Evolutionary conservation across 2,888 invertebrate genomes (phyloP).

Genomic region (Clepsis dumicolana): DNA sequence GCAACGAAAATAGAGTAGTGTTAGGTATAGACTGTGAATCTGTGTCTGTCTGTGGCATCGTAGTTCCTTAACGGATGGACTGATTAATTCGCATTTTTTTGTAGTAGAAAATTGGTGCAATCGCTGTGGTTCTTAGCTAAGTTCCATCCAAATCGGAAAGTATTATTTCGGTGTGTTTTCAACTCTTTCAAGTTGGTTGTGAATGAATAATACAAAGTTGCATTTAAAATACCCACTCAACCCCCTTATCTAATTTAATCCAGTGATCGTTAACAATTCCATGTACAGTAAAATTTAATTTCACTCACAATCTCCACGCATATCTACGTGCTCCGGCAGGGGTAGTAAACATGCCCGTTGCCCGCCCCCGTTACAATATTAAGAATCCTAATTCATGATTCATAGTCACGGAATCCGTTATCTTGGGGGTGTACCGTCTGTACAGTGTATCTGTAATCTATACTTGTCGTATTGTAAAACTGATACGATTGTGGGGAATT

Average conservation of each 20-base stretch:
- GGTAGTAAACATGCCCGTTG: constrained; percentile 41
- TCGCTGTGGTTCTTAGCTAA: too few relatives aligned
- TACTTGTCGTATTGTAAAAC: constrained; percentile 9
- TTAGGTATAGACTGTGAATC: too few relatives aligned
- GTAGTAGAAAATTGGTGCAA: too few relatives aligned
- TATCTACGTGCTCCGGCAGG: constrained; percentile 36
- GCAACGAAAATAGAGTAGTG: too few relatives aligned
- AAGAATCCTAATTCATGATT: constrained; percentile 43
- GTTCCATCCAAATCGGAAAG: too few relatives aligned
- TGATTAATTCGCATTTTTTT: too few relatives aligned
- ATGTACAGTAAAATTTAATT: constrained; percentile 20
- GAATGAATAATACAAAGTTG: too few relatives aligned
- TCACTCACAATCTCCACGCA: constrained; percentile 18
- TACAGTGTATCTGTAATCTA: constrained; percentile 14
- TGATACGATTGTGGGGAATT: constrained; percentile 7
- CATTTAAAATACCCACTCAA: neutral
- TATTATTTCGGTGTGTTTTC: too few relatives aligned
- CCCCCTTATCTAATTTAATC: neutral
- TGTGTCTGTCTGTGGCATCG: too few relatives aligned
- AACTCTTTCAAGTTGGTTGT: too few relatives aligned
- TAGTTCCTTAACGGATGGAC: too few relatives aligned
- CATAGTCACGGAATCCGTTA: constrained; percentile 41
- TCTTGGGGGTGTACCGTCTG: constrained; percentile 29
- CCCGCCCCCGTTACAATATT: constrained; percentile 25
- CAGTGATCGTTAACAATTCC: constrained; percentile 24